A percentile compares a stretch with the other conserved stretches of the same genome.
phyloP scores from a whole-genome alignment of 1,140 invertebrate species.

The Ditylenchus dipsaci region DNA sequence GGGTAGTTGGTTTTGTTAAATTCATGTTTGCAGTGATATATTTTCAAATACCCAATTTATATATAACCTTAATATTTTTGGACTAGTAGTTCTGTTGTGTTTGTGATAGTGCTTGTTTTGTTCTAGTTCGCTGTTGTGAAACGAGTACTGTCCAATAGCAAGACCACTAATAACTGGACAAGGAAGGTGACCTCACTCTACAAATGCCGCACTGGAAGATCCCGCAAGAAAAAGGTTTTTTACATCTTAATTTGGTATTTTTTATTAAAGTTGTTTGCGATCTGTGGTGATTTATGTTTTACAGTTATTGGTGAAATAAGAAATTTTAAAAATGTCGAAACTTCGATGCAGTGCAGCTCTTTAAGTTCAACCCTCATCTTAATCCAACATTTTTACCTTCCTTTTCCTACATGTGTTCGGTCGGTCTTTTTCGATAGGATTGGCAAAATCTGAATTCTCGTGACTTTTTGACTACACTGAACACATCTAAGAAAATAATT shows the following conservation, averaged over 20 bases:
- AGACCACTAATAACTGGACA: constrained; percentile 23
- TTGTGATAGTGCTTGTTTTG: constrained; percentile 24
- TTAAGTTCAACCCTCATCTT: too few relatives aligned
- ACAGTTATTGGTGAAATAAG: too few relatives aligned
- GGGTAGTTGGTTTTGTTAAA: constrained; percentile 34
- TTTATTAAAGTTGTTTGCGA: too few relatives aligned
- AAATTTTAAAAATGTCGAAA: too few relatives aligned
- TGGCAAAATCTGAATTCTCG: too few relatives aligned
- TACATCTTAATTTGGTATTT: background rate
- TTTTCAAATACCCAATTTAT: background rate
- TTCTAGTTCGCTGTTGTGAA: constrained; percentile 21
- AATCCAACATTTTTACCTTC: too few relatives aligned
- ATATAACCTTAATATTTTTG: background rate
- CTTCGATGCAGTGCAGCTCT: too few relatives aligned
- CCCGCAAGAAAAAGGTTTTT: constrained; percentile 41
- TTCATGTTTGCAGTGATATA: background rate
- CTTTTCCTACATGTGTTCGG: too few relatives aligned
- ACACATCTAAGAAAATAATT: too few relatives aligned
- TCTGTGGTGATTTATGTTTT: too few relatives aligned
- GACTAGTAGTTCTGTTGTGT: constrained; percentile 11
- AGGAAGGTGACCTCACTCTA: constrained; percentile 36
- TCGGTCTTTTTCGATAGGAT: too few relatives aligned
- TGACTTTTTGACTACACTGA: too few relatives aligned
- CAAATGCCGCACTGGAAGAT: constrained; percentile 42
- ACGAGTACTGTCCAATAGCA: constrained; percentile 29